Evolutionary conservation across 2,888 invertebrate genomes (phyloP).

Genomic region (Drosophila conformis): DNA sequence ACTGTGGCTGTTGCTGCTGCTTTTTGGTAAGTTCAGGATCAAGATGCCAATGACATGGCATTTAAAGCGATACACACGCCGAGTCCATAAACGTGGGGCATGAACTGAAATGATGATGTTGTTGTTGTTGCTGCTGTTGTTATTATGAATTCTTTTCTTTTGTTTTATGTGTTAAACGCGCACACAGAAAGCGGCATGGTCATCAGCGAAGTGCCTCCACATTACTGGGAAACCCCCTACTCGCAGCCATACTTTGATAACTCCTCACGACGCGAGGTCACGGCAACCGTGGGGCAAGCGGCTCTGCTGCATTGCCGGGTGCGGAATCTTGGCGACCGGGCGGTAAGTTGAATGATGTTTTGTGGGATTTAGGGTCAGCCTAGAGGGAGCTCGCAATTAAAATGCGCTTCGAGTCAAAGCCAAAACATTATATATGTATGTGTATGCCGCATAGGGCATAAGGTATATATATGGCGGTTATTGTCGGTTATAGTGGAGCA

Average conservation of each 20-base stretch:
- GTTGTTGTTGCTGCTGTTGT: slow-evolving; percentile 6
- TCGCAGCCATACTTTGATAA: slow-evolving; percentile 96
- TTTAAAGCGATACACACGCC: slow-evolving; percentile 35
- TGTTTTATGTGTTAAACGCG: not conserved
- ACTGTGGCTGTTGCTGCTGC: slow-evolving; percentile 80
- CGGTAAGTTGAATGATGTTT: slow-evolving; percentile 87
- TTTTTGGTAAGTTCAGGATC: slow-evolving; percentile 78
- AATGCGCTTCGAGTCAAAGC: slow-evolving; percentile 55
- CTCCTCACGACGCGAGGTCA: slow-evolving; percentile 92
- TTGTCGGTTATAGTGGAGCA: slow-evolving; percentile 9
- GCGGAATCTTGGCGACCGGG: slow-evolving; percentile 94
- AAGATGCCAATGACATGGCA: slow-evolving; percentile 57
- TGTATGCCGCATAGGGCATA: slow-evolving; percentile 21
- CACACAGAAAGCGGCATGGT: slow-evolving; percentile 82
- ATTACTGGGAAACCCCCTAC: slow-evolving; percentile 87
- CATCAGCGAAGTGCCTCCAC: slow-evolving; percentile 84
- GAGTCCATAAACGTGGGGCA: slow-evolving; percentile 30
- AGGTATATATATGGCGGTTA: slow-evolving; percentile 19
- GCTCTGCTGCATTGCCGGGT: slow-evolving; percentile 94
- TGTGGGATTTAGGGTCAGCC: slow-evolving; percentile 27
- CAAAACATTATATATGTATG: slow-evolving; percentile 56
- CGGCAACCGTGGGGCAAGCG: slow-evolving; percentile 94
- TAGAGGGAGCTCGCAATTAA: slow-evolving; percentile 57
- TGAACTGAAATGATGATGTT: slow-evolving; percentile 30
- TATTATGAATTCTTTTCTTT: not conserved